Evolutionary conservation across 2,113 vertebrate genomes (phyloP).

Genomic region (Larimichthys crocea): DNA sequence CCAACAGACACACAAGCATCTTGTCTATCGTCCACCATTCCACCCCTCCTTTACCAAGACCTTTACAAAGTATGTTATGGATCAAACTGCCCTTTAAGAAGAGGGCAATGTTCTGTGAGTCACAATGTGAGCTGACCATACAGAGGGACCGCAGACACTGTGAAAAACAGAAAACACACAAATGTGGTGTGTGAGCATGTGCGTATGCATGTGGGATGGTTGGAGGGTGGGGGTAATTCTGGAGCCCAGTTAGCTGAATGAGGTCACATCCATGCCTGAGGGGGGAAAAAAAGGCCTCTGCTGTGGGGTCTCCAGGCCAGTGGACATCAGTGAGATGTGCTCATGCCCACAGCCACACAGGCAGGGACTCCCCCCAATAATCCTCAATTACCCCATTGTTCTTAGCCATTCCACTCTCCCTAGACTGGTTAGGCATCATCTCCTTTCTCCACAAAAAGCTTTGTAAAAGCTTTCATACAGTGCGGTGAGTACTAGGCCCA

Average conservation of each 20-base stretch:
- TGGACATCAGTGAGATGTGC: conserved; percentile 70
- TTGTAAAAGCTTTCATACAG: conserved; percentile 83
- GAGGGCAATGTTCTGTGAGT: conserved; percentile 45
- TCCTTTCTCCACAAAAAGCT: conserved; percentile 71
- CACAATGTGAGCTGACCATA: conserved; percentile 31
- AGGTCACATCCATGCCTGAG: conserved; percentile 79
- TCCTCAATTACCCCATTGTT: conserved; percentile 84
- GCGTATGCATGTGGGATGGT: conserved; percentile 47
- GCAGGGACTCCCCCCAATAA: conserved; percentile 61
- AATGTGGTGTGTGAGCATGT: conserved; percentile 49
- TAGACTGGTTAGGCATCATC: conserved; percentile 74
- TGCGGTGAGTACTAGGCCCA: conserved; percentile 71
- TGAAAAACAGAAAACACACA: conserved; percentile 39
- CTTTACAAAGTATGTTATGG: conserved; percentile 31
- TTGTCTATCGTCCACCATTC: neutral
- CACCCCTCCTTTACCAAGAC: conserved; percentile 10
- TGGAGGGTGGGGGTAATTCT: conserved; percentile 36
- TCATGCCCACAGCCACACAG: conserved; percentile 53
- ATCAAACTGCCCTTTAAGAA: conserved; percentile 42
- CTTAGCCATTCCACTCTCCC: conserved; percentile 72
- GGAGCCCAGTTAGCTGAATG: conserved; percentile 72
- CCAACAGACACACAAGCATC: neutral
- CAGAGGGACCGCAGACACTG: conserved; percentile 21
- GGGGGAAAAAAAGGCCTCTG: conserved; percentile 52
- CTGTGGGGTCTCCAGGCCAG: conserved; percentile 66